Conservation (phyloP, 2,797 vertebrate genomes). For the Acrossocheilus fasciatus region DNA sequence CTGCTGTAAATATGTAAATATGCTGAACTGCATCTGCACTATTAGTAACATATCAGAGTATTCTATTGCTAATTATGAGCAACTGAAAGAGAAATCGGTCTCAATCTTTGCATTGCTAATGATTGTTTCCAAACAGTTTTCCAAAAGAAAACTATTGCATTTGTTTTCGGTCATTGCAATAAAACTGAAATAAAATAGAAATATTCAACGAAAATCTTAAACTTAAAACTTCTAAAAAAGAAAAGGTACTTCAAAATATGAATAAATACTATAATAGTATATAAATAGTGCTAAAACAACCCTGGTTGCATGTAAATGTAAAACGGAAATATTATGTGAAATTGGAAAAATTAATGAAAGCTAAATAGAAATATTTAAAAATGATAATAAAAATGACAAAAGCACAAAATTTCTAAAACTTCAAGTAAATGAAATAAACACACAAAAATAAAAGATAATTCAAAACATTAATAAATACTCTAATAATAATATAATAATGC, state of each 20-base stretch:
- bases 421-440: background rate
- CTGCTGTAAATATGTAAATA: background rate
- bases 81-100: background rate
- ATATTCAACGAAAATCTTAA: background rate
- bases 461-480: background rate
- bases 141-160: background rate
- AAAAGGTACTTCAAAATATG: too few relatives aligned
- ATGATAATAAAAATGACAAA: background rate
- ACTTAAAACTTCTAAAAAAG: background rate
- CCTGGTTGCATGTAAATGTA: background rate
- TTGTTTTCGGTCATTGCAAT: background rate
- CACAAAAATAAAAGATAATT: too few relatives aligned
- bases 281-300: background rate
- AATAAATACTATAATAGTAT: background rate
- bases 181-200: background rate
- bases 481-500: background rate
- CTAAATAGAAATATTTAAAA: background rate
- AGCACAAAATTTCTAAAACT: background rate
- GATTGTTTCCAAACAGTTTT: background rate
- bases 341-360: too few relatives aligned
- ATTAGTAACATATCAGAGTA: background rate
- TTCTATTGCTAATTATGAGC: background rate
- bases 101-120: background rate
- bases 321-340: background rate
- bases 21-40: background rate